phyloP scores from a whole-genome alignment of 2,113 vertebrate genomes.

The Cyanistes caeruleus region DNA sequence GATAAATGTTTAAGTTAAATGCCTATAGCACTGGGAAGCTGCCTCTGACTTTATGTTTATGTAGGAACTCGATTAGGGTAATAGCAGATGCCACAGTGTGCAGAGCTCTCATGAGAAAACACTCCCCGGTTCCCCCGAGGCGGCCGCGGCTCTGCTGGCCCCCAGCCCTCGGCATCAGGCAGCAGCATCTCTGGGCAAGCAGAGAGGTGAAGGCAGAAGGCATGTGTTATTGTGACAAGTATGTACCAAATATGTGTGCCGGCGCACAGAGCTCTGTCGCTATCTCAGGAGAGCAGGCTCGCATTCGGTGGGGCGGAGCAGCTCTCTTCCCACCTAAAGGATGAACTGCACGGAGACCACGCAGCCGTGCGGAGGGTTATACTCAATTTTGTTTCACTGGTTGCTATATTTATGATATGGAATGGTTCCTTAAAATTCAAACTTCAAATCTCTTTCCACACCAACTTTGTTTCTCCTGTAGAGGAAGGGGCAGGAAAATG shows the following conservation, averaged over 20 bases:
- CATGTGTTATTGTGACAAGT: neutral
- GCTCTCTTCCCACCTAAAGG: neutral
- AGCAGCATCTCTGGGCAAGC: neutral
- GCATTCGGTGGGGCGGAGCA: accelerated
- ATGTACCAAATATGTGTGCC: accelerated
- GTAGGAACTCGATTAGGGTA: neutral
- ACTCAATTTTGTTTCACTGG: neutral
- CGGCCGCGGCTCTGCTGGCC: neutral
- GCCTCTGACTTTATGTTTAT: constrained; percentile 19
- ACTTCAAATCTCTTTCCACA: neutral
- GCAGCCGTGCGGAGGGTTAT: accelerated
- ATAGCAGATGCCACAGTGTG: neutral
- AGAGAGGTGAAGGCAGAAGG: neutral
- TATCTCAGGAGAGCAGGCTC: accelerated
- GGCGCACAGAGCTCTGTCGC: accelerated
- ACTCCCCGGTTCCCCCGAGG: accelerated
- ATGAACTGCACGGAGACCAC: accelerated
- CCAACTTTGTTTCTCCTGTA: neutral
- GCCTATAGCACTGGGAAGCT: constrained; percentile 30
- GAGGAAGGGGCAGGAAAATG: neutral
- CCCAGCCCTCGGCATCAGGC: neutral
- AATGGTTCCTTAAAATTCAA: neutral
- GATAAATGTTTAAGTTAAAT: constrained; percentile 67
- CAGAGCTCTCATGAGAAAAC: neutral
- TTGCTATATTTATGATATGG: neutral